Conservation (phyloP, 1,140 invertebrate genomes). For the Bombus sylvicola region DNA sequence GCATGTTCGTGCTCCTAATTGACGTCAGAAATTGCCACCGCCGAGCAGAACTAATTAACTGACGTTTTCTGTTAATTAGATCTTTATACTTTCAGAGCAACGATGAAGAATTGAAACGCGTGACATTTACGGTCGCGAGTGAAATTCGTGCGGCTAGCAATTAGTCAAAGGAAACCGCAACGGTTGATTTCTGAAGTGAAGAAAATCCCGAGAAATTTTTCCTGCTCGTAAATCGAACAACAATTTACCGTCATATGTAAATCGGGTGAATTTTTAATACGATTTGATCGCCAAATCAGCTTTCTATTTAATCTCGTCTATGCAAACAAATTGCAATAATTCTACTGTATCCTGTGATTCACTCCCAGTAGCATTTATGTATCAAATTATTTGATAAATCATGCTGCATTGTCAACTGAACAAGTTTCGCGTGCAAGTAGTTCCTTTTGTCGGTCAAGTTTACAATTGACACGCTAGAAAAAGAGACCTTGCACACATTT, state of each 20-base stretch:
- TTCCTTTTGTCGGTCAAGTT: conserved; percentile 65
- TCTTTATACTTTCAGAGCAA: background rate
- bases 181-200: background rate
- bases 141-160: background rate
- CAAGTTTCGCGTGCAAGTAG: conserved; percentile 59
- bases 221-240: background rate
- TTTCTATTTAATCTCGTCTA: background rate
- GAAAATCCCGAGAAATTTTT: background rate
- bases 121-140: background rate
- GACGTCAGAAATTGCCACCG: conserved; percentile 8
- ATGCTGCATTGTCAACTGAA: conserved; percentile 46
- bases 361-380: conserved; percentile 17
- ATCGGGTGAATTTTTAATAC: background rate
- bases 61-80: background rate
- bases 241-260: background rate
- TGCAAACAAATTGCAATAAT: background rate
- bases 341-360: background rate
- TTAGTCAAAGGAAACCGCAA: background rate
- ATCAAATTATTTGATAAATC: conserved; percentile 34
- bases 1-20: background rate
- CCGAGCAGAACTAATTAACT: conserved; percentile 28
- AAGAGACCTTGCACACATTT: conserved; percentile 51
- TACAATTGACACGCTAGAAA: conserved; percentile 66
- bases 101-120: background rate
- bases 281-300: too few species aligned